phyloP scores from a whole-genome alignment of 92 coral and sea anemone species.

The Siderastrea radians region DNA sequence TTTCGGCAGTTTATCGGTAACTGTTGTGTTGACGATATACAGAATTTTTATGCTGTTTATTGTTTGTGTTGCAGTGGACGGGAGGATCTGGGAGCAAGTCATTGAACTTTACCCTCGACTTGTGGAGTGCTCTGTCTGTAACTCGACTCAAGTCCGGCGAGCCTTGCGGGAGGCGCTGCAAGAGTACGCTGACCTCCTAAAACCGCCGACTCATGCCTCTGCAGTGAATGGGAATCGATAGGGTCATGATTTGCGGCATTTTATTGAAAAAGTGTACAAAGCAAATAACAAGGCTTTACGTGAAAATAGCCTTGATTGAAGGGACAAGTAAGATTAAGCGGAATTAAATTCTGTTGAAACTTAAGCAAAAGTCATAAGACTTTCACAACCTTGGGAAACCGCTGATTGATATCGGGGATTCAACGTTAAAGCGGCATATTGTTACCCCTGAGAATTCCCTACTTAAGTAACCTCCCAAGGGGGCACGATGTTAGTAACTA shows the following conservation, averaged over 20 bases:
- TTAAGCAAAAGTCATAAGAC: too few species aligned
- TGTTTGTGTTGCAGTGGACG: slow-evolving; percentile 78
- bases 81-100: slow-evolving; percentile 94
- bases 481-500: too few species aligned
- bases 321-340: not conserved
- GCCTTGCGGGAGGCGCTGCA: slow-evolving; percentile 93
- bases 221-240: slow-evolving; percentile 25
- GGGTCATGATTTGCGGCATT: not conserved
- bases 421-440: too few species aligned
- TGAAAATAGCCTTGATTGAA: not conserved
- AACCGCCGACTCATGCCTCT: slow-evolving; percentile 57
- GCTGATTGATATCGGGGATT: too few species aligned
- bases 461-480: too few species aligned
- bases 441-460: too few species aligned
- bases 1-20: too few species aligned
- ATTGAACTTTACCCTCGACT: slow-evolving; percentile 94
- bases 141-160: slow-evolving; percentile 95
- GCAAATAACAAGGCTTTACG: not conserved
- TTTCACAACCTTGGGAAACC: not conserved
- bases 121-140: slow-evolving; percentile 95
- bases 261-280: not conserved
- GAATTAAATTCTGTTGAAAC: too few species aligned
- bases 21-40: not conserved
- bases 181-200: slow-evolving; percentile 91
- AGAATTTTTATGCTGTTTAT: not conserved